A percentile compares a stretch with the other conserved stretches of the same genome.
phyloP scores from a whole-genome alignment of 2,888 invertebrate species.

The Protophormia terraenovae region DNA sequence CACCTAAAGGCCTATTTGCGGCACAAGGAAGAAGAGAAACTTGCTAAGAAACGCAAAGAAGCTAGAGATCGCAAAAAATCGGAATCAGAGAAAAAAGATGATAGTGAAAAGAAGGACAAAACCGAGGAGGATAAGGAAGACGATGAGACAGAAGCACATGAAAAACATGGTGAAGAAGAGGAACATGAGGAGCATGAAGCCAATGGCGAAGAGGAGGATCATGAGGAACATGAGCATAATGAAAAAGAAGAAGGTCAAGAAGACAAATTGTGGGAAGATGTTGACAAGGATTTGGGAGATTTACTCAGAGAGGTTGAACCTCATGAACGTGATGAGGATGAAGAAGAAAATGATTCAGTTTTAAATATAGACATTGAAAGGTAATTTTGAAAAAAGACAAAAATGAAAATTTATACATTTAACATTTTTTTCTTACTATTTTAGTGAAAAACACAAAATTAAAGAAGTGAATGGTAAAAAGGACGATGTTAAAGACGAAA shows the following conservation, averaged over 20 bases:
- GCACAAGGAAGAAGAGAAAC: constrained; percentile 88
- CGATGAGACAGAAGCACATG: constrained; percentile 81
- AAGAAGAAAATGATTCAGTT: constrained; percentile 85
- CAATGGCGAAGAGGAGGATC: constrained; percentile 69
- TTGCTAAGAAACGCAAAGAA: constrained; percentile 81
- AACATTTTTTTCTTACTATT: constrained; percentile 38
- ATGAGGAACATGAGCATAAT: constrained; percentile 84
- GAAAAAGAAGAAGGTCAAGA: constrained; percentile 81
- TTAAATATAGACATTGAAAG: constrained; percentile 82
- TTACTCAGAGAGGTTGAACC: constrained; percentile 86
- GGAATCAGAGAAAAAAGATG: constrained; percentile 69
- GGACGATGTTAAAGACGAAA: constrained; percentile 67
- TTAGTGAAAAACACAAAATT: constrained; percentile 83
- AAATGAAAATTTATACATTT: background rate
- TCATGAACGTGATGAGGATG: constrained; percentile 86
- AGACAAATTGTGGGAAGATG: constrained; percentile 90
- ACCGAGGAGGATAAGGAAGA: constrained; percentile 87
- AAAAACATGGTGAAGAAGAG: constrained; percentile 84
- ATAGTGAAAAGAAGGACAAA: constrained; percentile 78
- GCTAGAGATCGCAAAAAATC: constrained; percentile 81
- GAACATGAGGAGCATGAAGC: constrained; percentile 84
- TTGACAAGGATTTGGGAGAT: constrained; percentile 91
- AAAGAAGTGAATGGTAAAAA: constrained; percentile 77
- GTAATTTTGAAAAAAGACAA: constrained; percentile 74
- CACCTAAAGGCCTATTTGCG: constrained; percentile 90